Percentiles rank a stretch among this genome's conserved stretches.
Conservation (phyloP, 2,113 vertebrate species). For the Cettia cetti region DNA sequence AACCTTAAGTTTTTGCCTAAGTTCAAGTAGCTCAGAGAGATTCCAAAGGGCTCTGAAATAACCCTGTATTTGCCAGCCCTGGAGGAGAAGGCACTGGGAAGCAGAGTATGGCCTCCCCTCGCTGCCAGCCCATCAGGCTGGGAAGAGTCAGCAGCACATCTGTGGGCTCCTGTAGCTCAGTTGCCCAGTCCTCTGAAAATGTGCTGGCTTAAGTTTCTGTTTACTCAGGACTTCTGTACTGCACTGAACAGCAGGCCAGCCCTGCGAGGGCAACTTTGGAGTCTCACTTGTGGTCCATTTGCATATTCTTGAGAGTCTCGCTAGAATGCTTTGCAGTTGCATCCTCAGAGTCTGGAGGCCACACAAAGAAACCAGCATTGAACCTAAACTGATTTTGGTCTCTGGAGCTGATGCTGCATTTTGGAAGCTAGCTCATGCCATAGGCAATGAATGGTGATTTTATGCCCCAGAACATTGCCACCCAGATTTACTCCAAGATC, state of each 20-base stretch:
- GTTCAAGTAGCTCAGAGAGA: neutral
- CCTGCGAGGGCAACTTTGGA: neutral
- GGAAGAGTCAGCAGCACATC: accelerated
- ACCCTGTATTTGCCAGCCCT: neutral
- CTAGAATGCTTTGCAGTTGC: neutral
- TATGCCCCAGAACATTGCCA: neutral
- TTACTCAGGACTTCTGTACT: neutral
- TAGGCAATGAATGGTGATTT: neutral
- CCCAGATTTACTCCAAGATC: neutral
- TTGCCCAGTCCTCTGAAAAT: neutral
- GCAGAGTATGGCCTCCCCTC: neutral
- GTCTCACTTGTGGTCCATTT: accelerated
- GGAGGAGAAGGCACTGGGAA: neutral
- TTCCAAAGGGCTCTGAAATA: neutral
- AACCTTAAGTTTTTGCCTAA: neutral
- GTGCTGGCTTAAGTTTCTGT: neutral
- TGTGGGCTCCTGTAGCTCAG: neutral
- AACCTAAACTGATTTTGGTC: neutral
- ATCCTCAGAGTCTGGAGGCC: neutral
- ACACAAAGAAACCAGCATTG: neutral
- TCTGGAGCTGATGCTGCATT: neutral
- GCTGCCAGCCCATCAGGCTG: neutral
- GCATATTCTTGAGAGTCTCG: neutral
- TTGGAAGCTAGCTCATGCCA: neutral
- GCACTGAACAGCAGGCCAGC: neutral